These are phyloP conservation scores for Ceratotherium simum DNA, from an alignment of 2,113 vertebrate genomes.

Conservation along the genomic window DNA sequence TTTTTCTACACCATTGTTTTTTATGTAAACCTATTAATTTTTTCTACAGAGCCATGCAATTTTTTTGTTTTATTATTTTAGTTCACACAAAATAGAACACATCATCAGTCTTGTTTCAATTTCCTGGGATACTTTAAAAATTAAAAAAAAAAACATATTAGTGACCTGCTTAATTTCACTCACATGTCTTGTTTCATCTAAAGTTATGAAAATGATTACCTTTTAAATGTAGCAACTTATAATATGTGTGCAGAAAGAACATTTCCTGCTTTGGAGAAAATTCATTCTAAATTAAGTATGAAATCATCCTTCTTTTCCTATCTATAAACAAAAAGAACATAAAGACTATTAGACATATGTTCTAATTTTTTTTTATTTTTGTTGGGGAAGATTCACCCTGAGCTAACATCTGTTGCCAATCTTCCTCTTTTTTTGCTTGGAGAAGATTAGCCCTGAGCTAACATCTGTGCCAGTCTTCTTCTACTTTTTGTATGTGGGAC, in stretches of 20 bases:
- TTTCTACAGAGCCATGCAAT: background rate
- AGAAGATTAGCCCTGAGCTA: too few relatives aligned
- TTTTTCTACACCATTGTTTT: background rate
- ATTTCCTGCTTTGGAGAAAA: background rate
- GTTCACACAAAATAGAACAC: background rate
- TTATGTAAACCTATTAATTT: background rate
- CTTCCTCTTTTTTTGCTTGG: too few relatives aligned
- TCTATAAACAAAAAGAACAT: constrained; percentile 6
- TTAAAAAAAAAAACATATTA: background rate
- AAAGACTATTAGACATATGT: constrained; percentile 3
- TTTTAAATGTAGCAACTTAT: background rate
- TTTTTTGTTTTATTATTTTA: constrained; percentile 16
- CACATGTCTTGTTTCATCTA: background rate
- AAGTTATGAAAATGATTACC: background rate
- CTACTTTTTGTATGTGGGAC: too few relatives aligned
- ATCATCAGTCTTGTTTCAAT: background rate
- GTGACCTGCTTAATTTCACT: background rate
- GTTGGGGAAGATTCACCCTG: too few relatives aligned
- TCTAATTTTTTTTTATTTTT: background rate
- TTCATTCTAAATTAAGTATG: constrained; percentile 1
- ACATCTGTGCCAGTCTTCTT: too few relatives aligned
- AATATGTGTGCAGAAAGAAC: background rate
- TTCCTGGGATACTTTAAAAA: background rate
- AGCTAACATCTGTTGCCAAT: too few relatives aligned
- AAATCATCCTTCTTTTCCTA: constrained; percentile 31